These are phyloP conservation scores for Ianthella basta DNA, from an alignment of 37 sponge, comb jelly and placozoan genomes.

Conservation along the genomic window DNA sequence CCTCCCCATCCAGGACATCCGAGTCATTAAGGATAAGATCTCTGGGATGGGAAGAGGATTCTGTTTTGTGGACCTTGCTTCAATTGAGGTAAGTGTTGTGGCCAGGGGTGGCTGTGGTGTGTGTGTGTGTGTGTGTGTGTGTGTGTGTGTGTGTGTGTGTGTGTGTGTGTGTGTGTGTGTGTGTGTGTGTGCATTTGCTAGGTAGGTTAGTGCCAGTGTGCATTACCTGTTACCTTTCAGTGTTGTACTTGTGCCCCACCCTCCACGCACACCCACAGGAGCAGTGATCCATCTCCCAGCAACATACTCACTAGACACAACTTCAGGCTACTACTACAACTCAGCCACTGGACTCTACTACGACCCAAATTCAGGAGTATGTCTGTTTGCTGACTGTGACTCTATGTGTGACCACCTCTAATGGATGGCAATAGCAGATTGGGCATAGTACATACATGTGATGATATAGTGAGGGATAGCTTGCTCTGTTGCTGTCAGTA, in stretches of 20 bases:
- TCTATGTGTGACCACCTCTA: too few relatives aligned
- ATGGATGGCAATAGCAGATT: too few relatives aligned
- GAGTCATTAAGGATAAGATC: conserved; percentile 82
- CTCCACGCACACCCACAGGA: too few relatives aligned
- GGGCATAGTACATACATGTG: too few relatives aligned
- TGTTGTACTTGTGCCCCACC: too few relatives aligned
- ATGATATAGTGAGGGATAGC: too few relatives aligned
- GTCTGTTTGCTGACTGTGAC: too few relatives aligned
- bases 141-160: conserved; percentile 41
- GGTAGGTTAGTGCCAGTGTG: conserved; percentile 18
- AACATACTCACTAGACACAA: conserved; percentile 70
- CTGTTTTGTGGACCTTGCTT: conserved; percentile 85
- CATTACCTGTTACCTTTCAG: too few relatives aligned
- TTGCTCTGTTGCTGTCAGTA: too few relatives aligned
- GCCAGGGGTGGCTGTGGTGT: too few relatives aligned
- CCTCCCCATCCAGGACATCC: conserved; percentile 68
- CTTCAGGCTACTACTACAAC: conserved; percentile 91
- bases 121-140: too few relatives aligned
- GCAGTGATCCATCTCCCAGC: conserved; percentile 48
- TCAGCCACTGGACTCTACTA: conserved; percentile 89
- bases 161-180: conserved; percentile 30
- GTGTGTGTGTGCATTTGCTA: conserved; percentile 21
- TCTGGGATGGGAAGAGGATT: conserved; percentile 91
- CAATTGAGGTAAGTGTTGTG: conserved; percentile 67
- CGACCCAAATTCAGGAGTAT: conserved; percentile 92